Evolutionary conservation across 2,113 vertebrate genomes (phyloP), one percentile per base, ranked within the genome.

Genomic region (Mesoclemmys tuberculata): DNA sequence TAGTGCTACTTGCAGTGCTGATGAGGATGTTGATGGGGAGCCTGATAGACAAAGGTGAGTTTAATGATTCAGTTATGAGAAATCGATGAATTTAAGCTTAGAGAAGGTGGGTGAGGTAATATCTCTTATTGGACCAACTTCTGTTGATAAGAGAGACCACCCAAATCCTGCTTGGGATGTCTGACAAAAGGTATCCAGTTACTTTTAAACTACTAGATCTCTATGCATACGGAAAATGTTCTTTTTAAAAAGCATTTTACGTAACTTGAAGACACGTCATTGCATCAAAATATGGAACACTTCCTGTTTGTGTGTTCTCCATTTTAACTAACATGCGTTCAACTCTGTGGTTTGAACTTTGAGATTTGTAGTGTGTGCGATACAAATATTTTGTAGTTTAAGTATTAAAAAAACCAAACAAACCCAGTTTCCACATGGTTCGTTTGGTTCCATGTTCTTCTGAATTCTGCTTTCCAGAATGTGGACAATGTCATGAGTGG

Each of bases 1-100:
- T 3, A 99, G 99, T 95, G 99, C 99, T 96, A 99, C 99, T 26
- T 99, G 99, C 98, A 99, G 99, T 92, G 99, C 99, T 12, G 99
- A 99, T 48, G 99, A 99, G 95, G 99, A 99, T 24, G 99, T 99
- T 80, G 99, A 99, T 29, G 98, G 98, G 27, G 99, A 99, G 84
- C 99, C 98, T 10, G 99, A 99, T 52, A 98, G 99, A 87, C 99
- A 98, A 93, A 99, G 99, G 99, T 98, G 93, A 98, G 98, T 74
- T 84, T 29, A 55, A n/a, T 46, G 68, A 9, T 56, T 90, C 22
- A 56, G 3, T 0, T 0, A 81, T 91, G 56, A 80, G 35, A 83
- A 82, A 68, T 5, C 38, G n/a, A 22, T 71, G 38, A 71, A 38
- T 22, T 38, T 38, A 38, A 38, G 4, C n/a, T 38, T 71, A 22